Evolutionary conservation across 1,140 invertebrate species (phyloP), one percentile per base, ranked within the genome.

Genomic region (Hypothenemus hampei): DNA sequence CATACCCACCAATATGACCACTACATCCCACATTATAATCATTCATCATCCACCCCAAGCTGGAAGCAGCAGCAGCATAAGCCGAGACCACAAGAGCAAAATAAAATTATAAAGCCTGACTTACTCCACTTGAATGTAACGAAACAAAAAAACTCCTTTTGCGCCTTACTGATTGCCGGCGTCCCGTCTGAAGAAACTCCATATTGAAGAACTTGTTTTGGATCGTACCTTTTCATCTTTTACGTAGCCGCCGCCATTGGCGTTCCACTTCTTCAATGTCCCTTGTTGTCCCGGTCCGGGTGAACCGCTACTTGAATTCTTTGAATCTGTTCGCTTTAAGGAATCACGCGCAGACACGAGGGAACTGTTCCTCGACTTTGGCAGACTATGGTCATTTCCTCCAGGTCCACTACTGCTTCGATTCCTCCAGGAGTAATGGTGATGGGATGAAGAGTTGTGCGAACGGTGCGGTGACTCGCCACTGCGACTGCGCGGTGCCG

Each of bases 161-260:
- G n/a, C n/a, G n/a, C n/a, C n/a, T n/a, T 61, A 61, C 52, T 73
- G 71, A 64, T 73, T 71, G 61, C 72, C 75, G n/a, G n/a, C n/a
- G 60, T 73, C 71, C 59, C 75, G 71, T 62, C 78, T 78, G 77
- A 83, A 75, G 80, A 80, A 82, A 70, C 69, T 80, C 79, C 81
- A 81, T 73, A 83, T 80, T 70, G 74, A 77, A 68, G 77, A 76
- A 73, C 79, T 81, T 64, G 75, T 70, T 69, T 69, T 69, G 66
- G 79, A 73, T 74, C 81, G 80, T 83, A 84, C 81, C 81, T 83
- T 84, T 77, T 67, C 63, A 49, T 57, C 54, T 31, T 59, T 49
- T 15, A 41, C 26, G 11, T 36, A 37, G 19, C 39, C 13, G 21
- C 47, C 50, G 37, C 37, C 44, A 40, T 60, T 59, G 39, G 66